phyloP scores from a whole-genome alignment of 2,797 vertebrate species.

The Cheirogaleus major region DNA sequence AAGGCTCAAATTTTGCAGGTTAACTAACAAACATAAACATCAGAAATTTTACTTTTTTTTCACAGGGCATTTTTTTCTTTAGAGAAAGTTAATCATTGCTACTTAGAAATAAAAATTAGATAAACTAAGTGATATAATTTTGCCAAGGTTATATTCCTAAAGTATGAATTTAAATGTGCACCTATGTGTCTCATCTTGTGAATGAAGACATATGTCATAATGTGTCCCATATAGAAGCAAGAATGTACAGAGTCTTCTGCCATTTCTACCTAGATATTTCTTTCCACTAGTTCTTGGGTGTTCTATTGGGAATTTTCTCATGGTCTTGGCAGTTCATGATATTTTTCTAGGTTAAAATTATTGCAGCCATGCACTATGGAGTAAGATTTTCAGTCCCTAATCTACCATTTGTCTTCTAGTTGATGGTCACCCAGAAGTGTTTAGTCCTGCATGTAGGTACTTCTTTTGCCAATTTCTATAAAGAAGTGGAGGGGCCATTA shows the following conservation, averaged over 20 bases:
- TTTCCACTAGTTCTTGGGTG: neutral
- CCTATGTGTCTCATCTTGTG: neutral
- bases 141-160: constrained; percentile 64
- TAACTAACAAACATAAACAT: constrained; percentile 83
- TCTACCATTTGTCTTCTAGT: neutral
- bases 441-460: neutral
- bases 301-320: neutral
- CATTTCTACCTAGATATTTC: neutral
- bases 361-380: neutral
- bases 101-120: constrained; percentile 66
- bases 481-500: neutral
- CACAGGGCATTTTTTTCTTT: constrained; percentile 67
- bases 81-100: constrained; percentile 80
- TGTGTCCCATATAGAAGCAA: neutral
- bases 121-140: constrained; percentile 59
- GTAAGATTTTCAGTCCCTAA: neutral
- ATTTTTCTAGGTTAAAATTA: neutral
- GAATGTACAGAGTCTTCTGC: neutral
- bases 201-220: neutral
- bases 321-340: neutral
- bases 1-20: constrained; percentile 73
- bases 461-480: neutral
- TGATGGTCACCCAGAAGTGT: neutral
- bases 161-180: neutral
- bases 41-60: constrained; percentile 76